A percentile compares a stretch with the other conserved stretches of the same genome.
Evolutionary conservation across 64 coral and sea anemone genomes (phyloP).

Genomic region (Stylophora pistillata): DNA sequence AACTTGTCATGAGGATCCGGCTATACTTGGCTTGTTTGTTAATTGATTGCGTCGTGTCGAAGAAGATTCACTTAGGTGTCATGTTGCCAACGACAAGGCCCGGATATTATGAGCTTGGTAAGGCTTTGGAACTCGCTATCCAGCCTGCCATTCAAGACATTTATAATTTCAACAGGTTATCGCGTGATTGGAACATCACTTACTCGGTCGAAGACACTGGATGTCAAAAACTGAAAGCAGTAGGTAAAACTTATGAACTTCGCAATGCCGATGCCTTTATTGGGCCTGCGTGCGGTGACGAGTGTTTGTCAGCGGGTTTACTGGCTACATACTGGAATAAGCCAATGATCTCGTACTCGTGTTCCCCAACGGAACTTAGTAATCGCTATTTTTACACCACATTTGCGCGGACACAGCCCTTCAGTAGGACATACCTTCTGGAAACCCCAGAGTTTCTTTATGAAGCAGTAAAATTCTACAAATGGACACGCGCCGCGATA

Average conservation of each 20-base stretch:
- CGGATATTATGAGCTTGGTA: slow-evolving; percentile 50
- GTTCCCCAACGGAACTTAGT: slow-evolving; percentile 74
- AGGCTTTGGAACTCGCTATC: slow-evolving; percentile 52
- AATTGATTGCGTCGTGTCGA: neutral
- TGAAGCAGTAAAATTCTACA: slow-evolving; percentile 20
- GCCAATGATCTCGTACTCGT: slow-evolving; percentile 86
- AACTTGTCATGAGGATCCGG: neutral
- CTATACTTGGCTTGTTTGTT: neutral
- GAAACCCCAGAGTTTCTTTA: slow-evolving; percentile 49
- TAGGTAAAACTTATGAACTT: slow-evolving; percentile 52
- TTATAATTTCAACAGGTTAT: slow-evolving; percentile 34
- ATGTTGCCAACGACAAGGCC: slow-evolving; percentile 54
- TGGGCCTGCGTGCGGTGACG: slow-evolving; percentile 72
- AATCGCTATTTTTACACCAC: slow-evolving; percentile 43
- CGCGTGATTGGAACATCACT: slow-evolving; percentile 56
- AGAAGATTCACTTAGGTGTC: slow-evolving; percentile 22
- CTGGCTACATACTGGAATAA: slow-evolving; percentile 71
- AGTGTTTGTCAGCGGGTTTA: slow-evolving; percentile 66
- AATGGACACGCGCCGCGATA: slow-evolving; percentile 58
- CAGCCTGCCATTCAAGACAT: slow-evolving; percentile 61
- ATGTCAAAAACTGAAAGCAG: slow-evolving; percentile 64
- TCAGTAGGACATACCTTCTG: slow-evolving; percentile 58
- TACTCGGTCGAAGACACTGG: slow-evolving; percentile 61
- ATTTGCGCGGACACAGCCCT: slow-evolving; percentile 83
- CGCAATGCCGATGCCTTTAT: slow-evolving; percentile 68